Base-by-base conservation (phyloP, 2,888 invertebrate species). In the Pristionchus maxplancki region DNA sequence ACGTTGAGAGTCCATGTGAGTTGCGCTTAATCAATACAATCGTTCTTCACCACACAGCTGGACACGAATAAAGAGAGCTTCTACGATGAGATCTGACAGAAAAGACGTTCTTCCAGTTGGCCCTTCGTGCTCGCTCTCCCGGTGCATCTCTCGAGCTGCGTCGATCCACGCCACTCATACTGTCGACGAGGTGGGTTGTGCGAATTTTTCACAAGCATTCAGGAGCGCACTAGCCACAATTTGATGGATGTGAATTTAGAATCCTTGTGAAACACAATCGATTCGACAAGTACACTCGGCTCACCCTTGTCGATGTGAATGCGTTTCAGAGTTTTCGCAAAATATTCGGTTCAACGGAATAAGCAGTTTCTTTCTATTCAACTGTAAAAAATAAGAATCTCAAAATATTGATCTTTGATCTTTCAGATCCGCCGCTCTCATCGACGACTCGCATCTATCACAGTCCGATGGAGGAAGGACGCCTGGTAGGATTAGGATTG, bases 161-260 rank as follows among this genome's bases (percentile, higher is more conserved):
- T 31, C 64, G 67, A 34, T 86, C 86, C 6, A 86, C 86, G 9
- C 86, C 86, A n/a, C 67, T 86, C 20, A n/a, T 48, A 8, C 64
- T 86, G 4, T 86, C 86, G 0, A 86, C 86, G 48, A 64, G 86
- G 67, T 40, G n/a, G n/a, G n/a, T n/a, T n/a, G n/a, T n/a, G n/a
- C n/a, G n/a, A n/a, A n/a, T n/a, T n/a, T n/a, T n/a, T n/a, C n/a
- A n/a, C n/a, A n/a, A n/a, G n/a, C n/a, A n/a, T n/a, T n/a, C n/a
- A n/a, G n/a, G n/a, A n/a, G n/a, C n/a, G n/a, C n/a, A n/a, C n/a
- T n/a, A n/a, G n/a, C n/a, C n/a, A n/a, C n/a, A n/a, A n/a, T n/a
- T n/a, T n/a, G n/a, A n/a, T n/a, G n/a, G n/a, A n/a, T n/a, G n/a
- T n/a, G n/a, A n/a, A n/a, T n/a, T n/a, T n/a, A n/a, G n/a, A n/a